Conservation (phyloP, 1,140 invertebrate genomes). For the Apocrypta bakeri region DNA sequence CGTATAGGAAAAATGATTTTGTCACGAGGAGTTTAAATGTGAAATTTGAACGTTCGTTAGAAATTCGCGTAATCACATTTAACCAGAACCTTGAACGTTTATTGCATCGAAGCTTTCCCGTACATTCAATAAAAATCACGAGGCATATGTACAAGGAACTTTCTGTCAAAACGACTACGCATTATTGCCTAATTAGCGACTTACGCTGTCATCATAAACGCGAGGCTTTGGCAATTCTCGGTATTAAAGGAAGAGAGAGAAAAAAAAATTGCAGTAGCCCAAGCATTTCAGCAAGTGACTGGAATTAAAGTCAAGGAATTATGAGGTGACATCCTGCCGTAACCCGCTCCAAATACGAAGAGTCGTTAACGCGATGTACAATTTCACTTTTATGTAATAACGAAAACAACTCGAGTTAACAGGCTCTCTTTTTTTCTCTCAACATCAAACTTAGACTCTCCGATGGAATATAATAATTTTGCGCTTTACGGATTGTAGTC, state of each 20-base stretch:
- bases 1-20: too few relatives aligned
- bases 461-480: neutral
- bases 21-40: too few relatives aligned
- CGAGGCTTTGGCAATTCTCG: constrained; percentile 28
- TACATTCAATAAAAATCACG: neutral
- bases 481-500: too few relatives aligned
- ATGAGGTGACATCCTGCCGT: constrained; percentile 37
- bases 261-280: too few relatives aligned
- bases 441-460: too few relatives aligned
- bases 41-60: too few relatives aligned
- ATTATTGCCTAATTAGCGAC: constrained; percentile 40
- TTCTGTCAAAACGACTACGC: neutral
- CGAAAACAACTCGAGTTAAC: neutral
- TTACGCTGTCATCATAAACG: constrained; percentile 26
- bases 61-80: too few relatives aligned
- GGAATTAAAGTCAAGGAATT: constrained; percentile 8
- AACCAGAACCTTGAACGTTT: too few relatives aligned
- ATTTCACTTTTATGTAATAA: constrained; percentile 34
- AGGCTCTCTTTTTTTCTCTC: too few relatives aligned
- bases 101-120: neutral
- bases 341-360: constrained; percentile 35
- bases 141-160: too few relatives aligned
- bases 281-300: too few relatives aligned
- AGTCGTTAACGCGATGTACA: constrained; percentile 30
- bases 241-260: too few relatives aligned